Conservation (phyloP, 2,797 vertebrate genomes). For the Eidolon dupreanum region DNA sequence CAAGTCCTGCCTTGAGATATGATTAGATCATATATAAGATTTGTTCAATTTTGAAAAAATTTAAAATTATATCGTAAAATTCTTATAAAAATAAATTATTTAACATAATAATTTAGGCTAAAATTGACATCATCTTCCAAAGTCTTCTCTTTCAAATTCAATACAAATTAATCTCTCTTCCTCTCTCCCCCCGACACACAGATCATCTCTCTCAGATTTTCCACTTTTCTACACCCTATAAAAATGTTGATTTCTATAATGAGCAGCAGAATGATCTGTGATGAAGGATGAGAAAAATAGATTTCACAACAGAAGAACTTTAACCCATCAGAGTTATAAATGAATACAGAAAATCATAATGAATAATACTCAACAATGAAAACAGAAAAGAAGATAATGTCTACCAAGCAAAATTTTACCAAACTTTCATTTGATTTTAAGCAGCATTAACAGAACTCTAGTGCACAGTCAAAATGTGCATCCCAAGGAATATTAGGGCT, state of each 20-base stretch:
- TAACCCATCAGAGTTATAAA: neutral
- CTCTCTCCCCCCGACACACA: neutral
- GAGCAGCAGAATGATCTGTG: neutral
- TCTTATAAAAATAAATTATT: neutral
- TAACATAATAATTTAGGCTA: neutral
- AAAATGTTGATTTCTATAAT: slow-evolving; percentile 28
- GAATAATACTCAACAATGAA: neutral
- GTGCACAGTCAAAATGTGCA: neutral
- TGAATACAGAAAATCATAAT: neutral
- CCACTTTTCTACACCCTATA: neutral
- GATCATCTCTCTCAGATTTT: neutral
- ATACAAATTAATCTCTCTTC: neutral
- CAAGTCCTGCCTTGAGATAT: neutral
- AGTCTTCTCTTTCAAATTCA: neutral
- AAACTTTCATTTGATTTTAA: slow-evolving; percentile 6
- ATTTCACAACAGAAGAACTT: neutral
- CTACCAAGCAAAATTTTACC: neutral
- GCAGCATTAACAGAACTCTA: neutral
- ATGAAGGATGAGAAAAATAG: neutral
- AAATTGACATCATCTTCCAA: neutral
- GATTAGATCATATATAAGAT: neutral
- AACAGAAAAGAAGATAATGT: neutral
- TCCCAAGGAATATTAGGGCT: neutral
- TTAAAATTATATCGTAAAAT: neutral
- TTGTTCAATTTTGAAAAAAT: neutral